phyloP scores from a whole-genome alignment of 64 coral and sea anemone species.

The Montipora foliosa region DNA sequence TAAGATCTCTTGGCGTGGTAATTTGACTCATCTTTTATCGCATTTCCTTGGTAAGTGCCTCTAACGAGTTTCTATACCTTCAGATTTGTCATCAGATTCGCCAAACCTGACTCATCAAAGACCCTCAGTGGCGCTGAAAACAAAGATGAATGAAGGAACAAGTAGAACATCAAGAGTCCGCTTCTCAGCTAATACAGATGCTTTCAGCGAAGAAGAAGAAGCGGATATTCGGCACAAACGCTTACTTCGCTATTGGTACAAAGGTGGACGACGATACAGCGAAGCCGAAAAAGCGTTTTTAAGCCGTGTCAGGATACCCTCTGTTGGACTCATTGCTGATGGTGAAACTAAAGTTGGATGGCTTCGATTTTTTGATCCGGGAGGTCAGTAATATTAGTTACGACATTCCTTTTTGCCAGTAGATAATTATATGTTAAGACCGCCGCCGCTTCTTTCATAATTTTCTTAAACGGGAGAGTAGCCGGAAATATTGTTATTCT shows the following conservation, averaged over 20 bases:
- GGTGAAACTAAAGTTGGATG: conserved; percentile 68
- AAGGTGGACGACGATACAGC: conserved; percentile 79
- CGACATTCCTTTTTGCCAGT: background rate
- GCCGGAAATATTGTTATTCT: background rate
- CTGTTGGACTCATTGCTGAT: conserved; percentile 39
- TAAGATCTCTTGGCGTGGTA: background rate
- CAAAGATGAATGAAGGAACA: conserved; percentile 40
- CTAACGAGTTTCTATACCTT: background rate
- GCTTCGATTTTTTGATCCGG: conserved; percentile 85
- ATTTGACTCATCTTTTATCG: background rate
- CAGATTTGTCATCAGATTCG: conserved; percentile 4
- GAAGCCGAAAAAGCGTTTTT: conserved; percentile 93
- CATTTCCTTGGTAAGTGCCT: background rate
- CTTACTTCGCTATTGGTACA: conserved; percentile 72
- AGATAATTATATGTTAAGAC: background rate
- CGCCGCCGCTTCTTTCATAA: background rate
- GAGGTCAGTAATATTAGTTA: conserved; percentile 51
- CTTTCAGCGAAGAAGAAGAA: conserved; percentile 58
- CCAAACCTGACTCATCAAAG: background rate
- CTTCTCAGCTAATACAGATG: conserved; percentile 54
- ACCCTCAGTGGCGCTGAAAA: background rate
- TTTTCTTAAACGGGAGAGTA: background rate
- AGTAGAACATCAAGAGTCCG: conserved; percentile 55
- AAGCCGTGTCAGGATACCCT: conserved; percentile 73
- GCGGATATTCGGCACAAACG: conserved; percentile 50